phyloP scores from a whole-genome alignment of 1,140 invertebrate species.

The Mercenaria mercenaria region DNA sequence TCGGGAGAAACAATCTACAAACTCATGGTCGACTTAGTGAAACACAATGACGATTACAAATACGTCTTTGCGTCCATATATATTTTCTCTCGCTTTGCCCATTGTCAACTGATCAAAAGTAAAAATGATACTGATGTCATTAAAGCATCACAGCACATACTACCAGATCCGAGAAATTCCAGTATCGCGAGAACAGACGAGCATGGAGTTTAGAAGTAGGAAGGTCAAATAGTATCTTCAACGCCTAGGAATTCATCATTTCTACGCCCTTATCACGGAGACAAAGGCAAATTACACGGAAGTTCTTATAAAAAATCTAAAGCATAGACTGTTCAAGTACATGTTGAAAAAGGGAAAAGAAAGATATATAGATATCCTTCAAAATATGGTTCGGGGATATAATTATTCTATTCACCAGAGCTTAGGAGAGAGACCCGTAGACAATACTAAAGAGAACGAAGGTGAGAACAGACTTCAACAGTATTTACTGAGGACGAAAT shows the following conservation, averaged over 20 bases:
- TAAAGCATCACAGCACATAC: neutral
- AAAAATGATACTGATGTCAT: neutral
- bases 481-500: slow-evolving; percentile 7
- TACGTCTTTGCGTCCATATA: slow-evolving; percentile 6
- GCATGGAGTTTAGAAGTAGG: slow-evolving; percentile 23
- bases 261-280: neutral
- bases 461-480: slow-evolving; percentile 18
- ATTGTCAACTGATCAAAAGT: slow-evolving; percentile 1
- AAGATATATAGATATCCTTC: neutral
- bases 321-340: slow-evolving; percentile 40
- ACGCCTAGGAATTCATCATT: neutral
- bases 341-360: slow-evolving; percentile 21
- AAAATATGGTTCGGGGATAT: neutral
- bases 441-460: neutral
- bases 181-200: neutral
- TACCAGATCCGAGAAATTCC: neutral
- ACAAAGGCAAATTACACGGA: slow-evolving; percentile 38
- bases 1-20: too few relatives aligned
- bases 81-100: slow-evolving; percentile 22
- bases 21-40: neutral
- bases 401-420: slow-evolving; percentile 1
- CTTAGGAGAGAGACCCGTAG: neutral
- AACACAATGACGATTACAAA: slow-evolving; percentile 31
- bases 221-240: slow-evolving; percentile 13
- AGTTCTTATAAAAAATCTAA: slow-evolving; percentile 36